Base-by-base conservation (phyloP, 2,113 vertebrate species). In the Onychostruthus taczanowskii region DNA sequence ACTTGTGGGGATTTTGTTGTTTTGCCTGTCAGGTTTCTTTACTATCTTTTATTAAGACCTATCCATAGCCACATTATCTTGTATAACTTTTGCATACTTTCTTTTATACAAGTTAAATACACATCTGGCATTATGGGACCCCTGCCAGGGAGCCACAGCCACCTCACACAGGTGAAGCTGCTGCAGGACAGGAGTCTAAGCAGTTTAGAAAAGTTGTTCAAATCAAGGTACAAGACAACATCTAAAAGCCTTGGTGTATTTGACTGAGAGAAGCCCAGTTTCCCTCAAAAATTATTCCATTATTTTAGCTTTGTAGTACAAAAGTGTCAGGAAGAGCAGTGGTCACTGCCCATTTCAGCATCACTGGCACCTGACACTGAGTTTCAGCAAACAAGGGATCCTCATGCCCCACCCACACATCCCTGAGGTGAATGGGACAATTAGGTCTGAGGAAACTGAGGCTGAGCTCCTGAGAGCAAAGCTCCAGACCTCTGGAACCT, bases 391-490 rank as follows among this genome's bases (percentile, higher is more conserved):
- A 16, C 8, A 2, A 35, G 31, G 20, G 53, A 50, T 26, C 41
- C 53, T 61, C 9, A 8, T 2, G 74, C 10, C 50, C 44, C 30
- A 43, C 44, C 26, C 75, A 39, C 35, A 49, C 19, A 20, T 0
- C 24, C 2, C 5, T 30, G 21, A n/a, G 26, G 31, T 6, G 26
- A 37, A 8, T 0, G 3, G 37, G 53, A 35, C 15, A 31, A 4
- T 6, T 28, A 26, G 19, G 5, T 39, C n/a, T 12, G 53, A 28
- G 55, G 61, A 66, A 69, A 46, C 21, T 0, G 13, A 50, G 55
- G 17, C 30, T 7, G 21, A 80, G 62, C 58, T 62, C 13, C 58
- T 35, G 43, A 37, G 47, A 12, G 15, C 37, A 24, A 46, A 78
- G 22, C 30, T 19, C 1, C 52, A 73, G 43, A 19, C 3, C 74